Base-by-base conservation (phyloP, 2,797 vertebrate genomes). In the Limosa lapponica region DNA sequence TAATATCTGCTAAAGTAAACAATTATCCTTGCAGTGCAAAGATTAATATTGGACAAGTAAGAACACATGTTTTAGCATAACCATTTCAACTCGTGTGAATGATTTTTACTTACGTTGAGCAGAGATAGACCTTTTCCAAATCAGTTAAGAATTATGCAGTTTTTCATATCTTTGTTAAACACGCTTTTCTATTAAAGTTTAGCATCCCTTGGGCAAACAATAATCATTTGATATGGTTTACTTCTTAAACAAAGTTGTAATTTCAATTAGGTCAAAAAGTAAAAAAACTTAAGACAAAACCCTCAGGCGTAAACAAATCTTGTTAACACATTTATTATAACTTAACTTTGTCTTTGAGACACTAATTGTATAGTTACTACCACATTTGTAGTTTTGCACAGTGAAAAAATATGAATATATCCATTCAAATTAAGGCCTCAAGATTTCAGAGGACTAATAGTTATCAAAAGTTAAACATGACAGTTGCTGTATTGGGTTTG, bases 151-250 rank as follows among this genome's bases (percentile, higher is more conserved):
- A 89, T 82, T 93, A 93, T 12, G 72, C 44, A 90, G 64, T 85
- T 91, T 96, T 94, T 85, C 90, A 55, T 95, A 96, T 96, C 95
- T 97, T 96, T 92, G 69, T 89, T 89, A 96, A 96, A 94, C 93
- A 94, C 2, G 37, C 36, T 89, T 96, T 97, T 95, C 91, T 94
- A 92, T 95, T 96, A 95, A 95, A 94, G 74, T 95, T 96, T 94
- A 90, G 74, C 82, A 91, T 94, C 95, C 88, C 91, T 75, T 96
- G 91, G 86, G 94, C 94, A 96, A 96, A 95, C 72, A 95, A 95
- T 94, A 95, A 96, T 96, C 90, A 96, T 96, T 96, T 95, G 88
- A 96, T 95, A 95, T 62, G 65, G 81, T 83, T 94, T 95, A 46
- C 69, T 75, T 58, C 83, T 93, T 95, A 96, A 96, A 93, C 78